Conservation (phyloP, 2,797 vertebrate species). For the Eulemur rubriventer region DNA sequence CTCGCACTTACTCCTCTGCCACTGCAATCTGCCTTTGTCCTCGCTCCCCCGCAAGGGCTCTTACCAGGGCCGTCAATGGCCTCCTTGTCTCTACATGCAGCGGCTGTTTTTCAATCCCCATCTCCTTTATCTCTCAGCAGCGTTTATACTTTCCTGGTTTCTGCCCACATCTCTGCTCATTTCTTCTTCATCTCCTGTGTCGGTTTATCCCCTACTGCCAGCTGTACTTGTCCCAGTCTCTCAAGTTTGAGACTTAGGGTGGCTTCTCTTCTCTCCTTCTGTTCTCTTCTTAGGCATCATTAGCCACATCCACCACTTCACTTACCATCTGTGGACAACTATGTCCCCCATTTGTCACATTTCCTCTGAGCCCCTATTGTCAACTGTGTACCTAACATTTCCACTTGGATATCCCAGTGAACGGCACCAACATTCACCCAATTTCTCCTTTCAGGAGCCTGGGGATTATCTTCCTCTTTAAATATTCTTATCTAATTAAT, state of each 20-base stretch:
- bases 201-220: not conserved
- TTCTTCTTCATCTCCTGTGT: not conserved
- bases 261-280: not conserved
- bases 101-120: not conserved
- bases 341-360: not conserved
- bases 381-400: not conserved
- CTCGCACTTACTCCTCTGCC: not conserved
- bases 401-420: not conserved
- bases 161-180: not conserved
- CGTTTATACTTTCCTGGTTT: not conserved
- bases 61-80: not conserved
- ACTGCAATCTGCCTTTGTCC: not conserved
- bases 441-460: not conserved
- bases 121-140: not conserved
- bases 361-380: not conserved
- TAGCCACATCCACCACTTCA: not conserved
- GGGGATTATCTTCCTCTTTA: not conserved
- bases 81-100: not conserved
- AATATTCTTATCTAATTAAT: not conserved
- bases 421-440: not conserved
- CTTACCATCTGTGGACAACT: not conserved
- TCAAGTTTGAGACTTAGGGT: not conserved
- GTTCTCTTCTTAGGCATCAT: not conserved
- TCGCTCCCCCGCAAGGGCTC: not conserved
- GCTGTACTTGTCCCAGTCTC: not conserved